Base-by-base conservation (phyloP, 2,888 invertebrate species). In the Dicyrtoma fusca region DNA sequence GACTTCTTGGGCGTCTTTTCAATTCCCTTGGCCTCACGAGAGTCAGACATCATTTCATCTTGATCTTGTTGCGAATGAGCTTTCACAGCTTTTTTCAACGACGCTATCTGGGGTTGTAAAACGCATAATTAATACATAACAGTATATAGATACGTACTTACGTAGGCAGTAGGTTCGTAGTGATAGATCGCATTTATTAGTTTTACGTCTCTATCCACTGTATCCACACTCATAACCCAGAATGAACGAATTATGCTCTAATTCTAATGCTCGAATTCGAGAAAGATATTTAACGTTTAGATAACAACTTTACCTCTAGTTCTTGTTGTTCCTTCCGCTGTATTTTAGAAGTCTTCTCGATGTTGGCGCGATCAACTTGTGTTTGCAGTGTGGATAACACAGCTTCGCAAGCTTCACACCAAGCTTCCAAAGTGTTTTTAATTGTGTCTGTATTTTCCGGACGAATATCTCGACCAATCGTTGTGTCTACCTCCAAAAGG, bases 401-500 rank as follows among this genome's bases (percentile, higher is more conserved):
- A 2, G 90, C 89, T 82, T 96, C 95, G 82, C 96, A 97, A 1
- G 92, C 88, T 76, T 91, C 89, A 82, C 95, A 95, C 97, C 96
- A 95, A 78, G 92, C 91, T 57, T 92, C 90, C 25, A 95, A 84
- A 10, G 92, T 93, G 74, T 89, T 88, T 0, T 92, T 90, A 63
- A 97, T 94, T 72, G 89, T 87, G 13, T 90, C 87, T 0, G 96
- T 89, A 82, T 95, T 94, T 66, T 91, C 92, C 0, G 91, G 88
- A 45, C 91, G 88, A 42, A 97, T 95, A 82, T 98, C 97, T 19
- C 97, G 87, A 0, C 97, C 97, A 45, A 97, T 88, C 0, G 97
- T 95, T 81, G 92, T 95, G 83, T 97, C 97, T 0, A 97, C 91
- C 85, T 97, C 97, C 47, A 97, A 86, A 77, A 92, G 91, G 80